phyloP scores from a whole-genome alignment of 2,797 vertebrate genomes.

The Dryobates pubescens region DNA sequence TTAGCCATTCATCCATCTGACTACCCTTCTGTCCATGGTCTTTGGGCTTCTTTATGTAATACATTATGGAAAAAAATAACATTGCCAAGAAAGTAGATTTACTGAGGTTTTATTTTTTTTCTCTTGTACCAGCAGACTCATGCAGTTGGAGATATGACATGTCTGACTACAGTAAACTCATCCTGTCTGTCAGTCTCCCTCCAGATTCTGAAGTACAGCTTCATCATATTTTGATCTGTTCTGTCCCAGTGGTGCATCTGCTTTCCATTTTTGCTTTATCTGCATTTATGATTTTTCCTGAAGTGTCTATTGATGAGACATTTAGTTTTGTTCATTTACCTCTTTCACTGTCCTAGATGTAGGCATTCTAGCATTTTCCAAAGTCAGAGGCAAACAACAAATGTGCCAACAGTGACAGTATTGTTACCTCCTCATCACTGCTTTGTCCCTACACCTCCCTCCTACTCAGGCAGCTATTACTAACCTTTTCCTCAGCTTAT shows the following conservation, averaged over 20 bases:
- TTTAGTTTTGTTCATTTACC: constrained; percentile 67
- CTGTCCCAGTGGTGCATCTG: constrained; percentile 32
- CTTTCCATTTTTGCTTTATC: constrained; percentile 64
- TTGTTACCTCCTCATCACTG: background rate
- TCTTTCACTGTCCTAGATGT: constrained; percentile 64
- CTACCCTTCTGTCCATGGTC: background rate
- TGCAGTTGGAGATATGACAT: background rate
- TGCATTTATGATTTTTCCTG: constrained; percentile 62
- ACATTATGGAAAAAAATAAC: background rate
- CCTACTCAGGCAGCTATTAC: background rate
- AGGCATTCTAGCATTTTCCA: constrained; percentile 60
- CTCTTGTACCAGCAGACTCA: background rate
- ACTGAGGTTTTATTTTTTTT: background rate
- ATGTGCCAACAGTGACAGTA: constrained; percentile 26
- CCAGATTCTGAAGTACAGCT: constrained; percentile 51
- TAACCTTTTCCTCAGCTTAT: background rate
- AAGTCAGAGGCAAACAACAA: constrained; percentile 27
- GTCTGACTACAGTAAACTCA: background rate
- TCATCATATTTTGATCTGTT: constrained; percentile 61
- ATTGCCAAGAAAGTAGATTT: background rate
- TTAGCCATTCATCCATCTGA: background rate
- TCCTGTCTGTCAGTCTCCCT: constrained; percentile 11
- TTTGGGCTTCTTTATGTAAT: background rate
- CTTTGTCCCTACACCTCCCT: constrained; percentile 29
- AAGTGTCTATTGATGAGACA: constrained; percentile 61